A percentile compares a stretch with the other conserved stretches of the same genome.
These are phyloP conservation scores for Chaetops frenatus DNA, from an alignment of 2,113 vertebrate genomes.

Conservation along the genomic window DNA sequence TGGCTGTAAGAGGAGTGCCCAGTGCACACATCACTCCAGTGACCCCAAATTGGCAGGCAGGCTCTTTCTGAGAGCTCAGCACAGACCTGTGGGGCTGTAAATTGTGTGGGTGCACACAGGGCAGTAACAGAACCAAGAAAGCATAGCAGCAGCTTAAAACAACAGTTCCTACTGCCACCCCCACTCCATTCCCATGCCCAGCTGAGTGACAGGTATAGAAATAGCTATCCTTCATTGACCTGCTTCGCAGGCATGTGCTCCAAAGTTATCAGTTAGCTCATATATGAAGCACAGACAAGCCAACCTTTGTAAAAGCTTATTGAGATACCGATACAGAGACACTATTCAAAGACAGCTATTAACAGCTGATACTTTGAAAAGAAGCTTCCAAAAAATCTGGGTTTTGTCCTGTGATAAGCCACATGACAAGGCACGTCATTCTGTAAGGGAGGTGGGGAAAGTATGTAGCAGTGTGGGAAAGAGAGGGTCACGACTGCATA, in stretches of 20 bases:
- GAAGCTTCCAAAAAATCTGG: not conserved
- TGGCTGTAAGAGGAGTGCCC: not conserved
- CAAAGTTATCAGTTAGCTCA: not conserved
- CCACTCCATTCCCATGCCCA: not conserved
- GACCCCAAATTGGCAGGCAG: not conserved
- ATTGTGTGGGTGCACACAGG: not conserved
- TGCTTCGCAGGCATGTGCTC: not conserved
- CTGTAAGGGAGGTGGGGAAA: not conserved
- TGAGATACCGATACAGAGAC: not conserved
- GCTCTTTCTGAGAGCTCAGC: not conserved
- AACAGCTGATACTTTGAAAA: not conserved
- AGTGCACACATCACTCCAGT: fast-evolving
- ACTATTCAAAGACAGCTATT: not conserved
- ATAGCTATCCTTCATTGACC: not conserved
- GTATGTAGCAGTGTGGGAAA: conserved; percentile 27
- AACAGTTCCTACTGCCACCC: not conserved
- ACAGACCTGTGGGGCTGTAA: not conserved
- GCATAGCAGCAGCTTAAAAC: not conserved
- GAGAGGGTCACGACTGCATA: not conserved
- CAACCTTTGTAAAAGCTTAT: not conserved
- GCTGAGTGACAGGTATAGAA: not conserved
- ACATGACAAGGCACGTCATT: not conserved
- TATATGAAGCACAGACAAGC: not conserved
- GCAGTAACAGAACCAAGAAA: not conserved
- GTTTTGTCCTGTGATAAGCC: conserved; percentile 19